phyloP scores from a whole-genome alignment of 2,113 vertebrate genomes.

The Indicator indicator region DNA sequence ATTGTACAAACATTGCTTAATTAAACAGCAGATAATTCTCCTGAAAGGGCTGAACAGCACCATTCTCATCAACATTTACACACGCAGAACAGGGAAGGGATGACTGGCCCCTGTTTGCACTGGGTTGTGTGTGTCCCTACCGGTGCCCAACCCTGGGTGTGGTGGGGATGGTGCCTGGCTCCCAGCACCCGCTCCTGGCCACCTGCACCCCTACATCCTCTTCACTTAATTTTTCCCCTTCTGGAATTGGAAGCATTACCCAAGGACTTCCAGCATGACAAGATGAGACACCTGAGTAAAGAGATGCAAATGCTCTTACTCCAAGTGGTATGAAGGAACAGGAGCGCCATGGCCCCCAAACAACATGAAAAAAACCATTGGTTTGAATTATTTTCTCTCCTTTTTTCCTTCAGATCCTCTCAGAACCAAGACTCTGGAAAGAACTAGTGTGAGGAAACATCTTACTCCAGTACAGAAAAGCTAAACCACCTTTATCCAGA shows the following conservation, averaged over 20 bases:
- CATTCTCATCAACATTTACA: background rate
- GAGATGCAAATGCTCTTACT: background rate
- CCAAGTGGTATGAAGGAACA: background rate
- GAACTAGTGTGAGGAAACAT: background rate
- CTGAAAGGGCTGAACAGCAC: background rate
- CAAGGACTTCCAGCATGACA: background rate
- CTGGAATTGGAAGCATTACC: background rate
- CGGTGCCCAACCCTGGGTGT: background rate
- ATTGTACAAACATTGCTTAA: background rate
- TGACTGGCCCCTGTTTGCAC: background rate
- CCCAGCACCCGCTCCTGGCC: background rate
- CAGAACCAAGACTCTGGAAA: background rate
- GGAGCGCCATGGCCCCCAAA: background rate
- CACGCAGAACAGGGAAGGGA: background rate
- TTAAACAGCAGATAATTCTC: background rate
- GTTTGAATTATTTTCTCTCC: background rate
- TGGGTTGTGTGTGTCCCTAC: rapidly evolving
- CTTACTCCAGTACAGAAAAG: background rate
- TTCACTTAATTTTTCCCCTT: background rate
- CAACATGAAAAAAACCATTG: background rate
- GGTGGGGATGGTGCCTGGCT: background rate
- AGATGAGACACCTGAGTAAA: background rate
- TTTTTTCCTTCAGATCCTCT: background rate
- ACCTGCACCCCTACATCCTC: background rate
- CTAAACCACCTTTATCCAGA: background rate